Percentiles rank a stretch among this genome's conserved stretches.
Evolutionary conservation across 2,888 invertebrate species (phyloP).

Genomic region (Corbicula japonica): DNA sequence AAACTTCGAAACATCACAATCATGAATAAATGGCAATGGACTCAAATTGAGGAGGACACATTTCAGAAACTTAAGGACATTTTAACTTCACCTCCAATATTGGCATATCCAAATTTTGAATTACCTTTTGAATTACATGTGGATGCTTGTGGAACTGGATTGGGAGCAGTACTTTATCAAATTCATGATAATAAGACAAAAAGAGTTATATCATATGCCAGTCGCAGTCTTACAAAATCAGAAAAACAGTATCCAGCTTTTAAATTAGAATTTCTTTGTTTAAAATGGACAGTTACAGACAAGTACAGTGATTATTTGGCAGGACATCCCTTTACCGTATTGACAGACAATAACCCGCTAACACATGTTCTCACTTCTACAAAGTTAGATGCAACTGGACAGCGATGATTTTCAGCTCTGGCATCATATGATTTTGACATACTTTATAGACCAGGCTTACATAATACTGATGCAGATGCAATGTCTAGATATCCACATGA

Average conservation of each 20-base stretch:
- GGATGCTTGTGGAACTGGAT: too few relatives aligned
- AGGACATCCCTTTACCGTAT: not conserved
- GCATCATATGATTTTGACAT: slow-evolving; percentile 5
- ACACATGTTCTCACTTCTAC: not conserved
- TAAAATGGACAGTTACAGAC: slow-evolving; percentile 1
- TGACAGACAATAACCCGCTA: slow-evolving; percentile 3
- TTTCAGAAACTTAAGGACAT: too few relatives aligned
- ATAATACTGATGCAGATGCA: slow-evolving; percentile 9
- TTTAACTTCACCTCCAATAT: too few relatives aligned
- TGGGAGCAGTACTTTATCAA: too few relatives aligned
- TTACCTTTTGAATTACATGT: too few relatives aligned
- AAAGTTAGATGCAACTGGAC: slow-evolving; percentile 8
- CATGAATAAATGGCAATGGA: too few relatives aligned
- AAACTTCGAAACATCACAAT: too few relatives aligned
- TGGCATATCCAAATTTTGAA: too few relatives aligned
- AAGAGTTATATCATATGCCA: slow-evolving; percentile 5
- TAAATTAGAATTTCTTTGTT: not conserved
- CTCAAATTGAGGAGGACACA: too few relatives aligned
- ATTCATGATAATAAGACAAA: too few relatives aligned
- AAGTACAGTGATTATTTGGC: slow-evolving; percentile 4
- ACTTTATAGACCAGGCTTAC: not conserved
- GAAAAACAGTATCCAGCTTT: not conserved
- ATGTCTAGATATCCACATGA: slow-evolving; percentile 3
- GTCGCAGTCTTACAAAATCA: slow-evolving; percentile 3
- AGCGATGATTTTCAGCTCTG: slow-evolving; percentile 1